Conservation (phyloP, 2,888 invertebrate genomes). For the Amblyjoppa fuscipennis region DNA sequence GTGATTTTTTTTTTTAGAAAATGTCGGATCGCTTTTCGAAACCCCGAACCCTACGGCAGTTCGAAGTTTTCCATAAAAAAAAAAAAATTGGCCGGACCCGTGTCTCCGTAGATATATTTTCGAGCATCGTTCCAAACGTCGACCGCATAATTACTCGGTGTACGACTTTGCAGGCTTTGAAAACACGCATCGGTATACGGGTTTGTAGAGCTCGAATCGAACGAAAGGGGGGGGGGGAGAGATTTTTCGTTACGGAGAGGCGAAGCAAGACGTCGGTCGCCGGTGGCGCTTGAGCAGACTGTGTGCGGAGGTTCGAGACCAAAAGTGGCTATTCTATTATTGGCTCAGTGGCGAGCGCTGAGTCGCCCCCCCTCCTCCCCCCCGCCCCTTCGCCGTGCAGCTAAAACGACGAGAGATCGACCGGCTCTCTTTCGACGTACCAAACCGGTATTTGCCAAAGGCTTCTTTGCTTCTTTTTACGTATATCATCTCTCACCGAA, state of each 20-base stretch:
- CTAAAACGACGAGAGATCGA: conserved; percentile 41
- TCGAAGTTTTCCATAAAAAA: not conserved
- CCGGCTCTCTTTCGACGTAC: conserved; percentile 46
- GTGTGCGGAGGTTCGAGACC: conserved; percentile 71
- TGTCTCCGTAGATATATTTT: not conserved
- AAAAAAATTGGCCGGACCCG: not conserved
- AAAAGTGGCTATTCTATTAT: conserved; percentile 80
- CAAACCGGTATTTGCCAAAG: conserved; percentile 62
- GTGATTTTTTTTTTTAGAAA: not conserved
- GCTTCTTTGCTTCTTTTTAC: conserved; percentile 29
- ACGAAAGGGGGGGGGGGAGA: not conserved
- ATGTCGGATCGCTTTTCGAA: not conserved
- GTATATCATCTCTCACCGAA: conserved; percentile 45
- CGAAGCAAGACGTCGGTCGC: conserved; percentile 5
- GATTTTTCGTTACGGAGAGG: conserved; percentile 2
- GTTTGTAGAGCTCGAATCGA: not conserved
- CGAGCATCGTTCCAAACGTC: conserved; percentile 22
- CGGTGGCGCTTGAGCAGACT: conserved; percentile 62
- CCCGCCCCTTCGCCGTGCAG: not conserved
- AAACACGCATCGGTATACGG: not conserved
- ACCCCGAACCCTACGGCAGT: not conserved
- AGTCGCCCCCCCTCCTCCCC: conserved; percentile 9
- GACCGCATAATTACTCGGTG: conserved; percentile 23
- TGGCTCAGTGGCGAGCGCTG: conserved; percentile 63
- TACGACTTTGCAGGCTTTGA: conserved; percentile 3